These are phyloP conservation scores for Euthynnus affinis DNA, from an alignment of 2,797 vertebrate species.

Conservation along the genomic window DNA sequence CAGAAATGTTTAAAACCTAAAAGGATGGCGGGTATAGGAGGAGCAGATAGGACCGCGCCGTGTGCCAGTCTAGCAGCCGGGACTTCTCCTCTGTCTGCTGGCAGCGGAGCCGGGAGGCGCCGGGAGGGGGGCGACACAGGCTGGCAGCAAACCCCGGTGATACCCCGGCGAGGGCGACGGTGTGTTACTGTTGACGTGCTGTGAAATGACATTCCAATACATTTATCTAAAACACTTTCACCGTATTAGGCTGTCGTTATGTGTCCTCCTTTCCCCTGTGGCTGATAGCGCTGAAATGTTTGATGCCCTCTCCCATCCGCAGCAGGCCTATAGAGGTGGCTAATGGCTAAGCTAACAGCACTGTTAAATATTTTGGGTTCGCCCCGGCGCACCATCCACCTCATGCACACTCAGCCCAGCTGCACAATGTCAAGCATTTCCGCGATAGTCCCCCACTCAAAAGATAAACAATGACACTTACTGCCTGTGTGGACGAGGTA, in stretches of 20 bases:
- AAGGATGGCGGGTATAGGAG: constrained; percentile 34
- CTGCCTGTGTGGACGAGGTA: constrained; percentile 68
- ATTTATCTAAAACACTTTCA: neutral
- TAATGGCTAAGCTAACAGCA: constrained; percentile 82
- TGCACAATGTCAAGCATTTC: constrained; percentile 67
- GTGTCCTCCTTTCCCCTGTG: constrained; percentile 25
- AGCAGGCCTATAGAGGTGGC: constrained; percentile 77
- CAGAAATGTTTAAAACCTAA: neutral
- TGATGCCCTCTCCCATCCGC: constrained; percentile 72
- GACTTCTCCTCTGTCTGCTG: constrained; percentile 66
- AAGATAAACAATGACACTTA: constrained; percentile 68
- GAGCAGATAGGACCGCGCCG: constrained; percentile 45
- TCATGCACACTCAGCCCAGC: constrained; percentile 58
- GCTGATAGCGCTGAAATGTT: constrained; percentile 54
- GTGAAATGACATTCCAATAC: constrained; percentile 10
- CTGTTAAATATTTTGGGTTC: constrained; percentile 80
- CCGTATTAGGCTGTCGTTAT: neutral
- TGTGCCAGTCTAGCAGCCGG: constrained; percentile 70
- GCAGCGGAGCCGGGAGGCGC: constrained; percentile 66
- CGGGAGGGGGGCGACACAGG: constrained; percentile 59
- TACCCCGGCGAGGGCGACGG: constrained; percentile 42
- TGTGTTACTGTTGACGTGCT: constrained; percentile 38
- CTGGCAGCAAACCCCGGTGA: constrained; percentile 64
- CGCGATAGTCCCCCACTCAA: constrained; percentile 32
- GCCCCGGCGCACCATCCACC: constrained; percentile 76